A percentile compares a stretch with the other conserved stretches of the same genome.
Evolutionary conservation across 2,113 vertebrate species (phyloP).

Genomic region (Salminus brasiliensis): DNA sequence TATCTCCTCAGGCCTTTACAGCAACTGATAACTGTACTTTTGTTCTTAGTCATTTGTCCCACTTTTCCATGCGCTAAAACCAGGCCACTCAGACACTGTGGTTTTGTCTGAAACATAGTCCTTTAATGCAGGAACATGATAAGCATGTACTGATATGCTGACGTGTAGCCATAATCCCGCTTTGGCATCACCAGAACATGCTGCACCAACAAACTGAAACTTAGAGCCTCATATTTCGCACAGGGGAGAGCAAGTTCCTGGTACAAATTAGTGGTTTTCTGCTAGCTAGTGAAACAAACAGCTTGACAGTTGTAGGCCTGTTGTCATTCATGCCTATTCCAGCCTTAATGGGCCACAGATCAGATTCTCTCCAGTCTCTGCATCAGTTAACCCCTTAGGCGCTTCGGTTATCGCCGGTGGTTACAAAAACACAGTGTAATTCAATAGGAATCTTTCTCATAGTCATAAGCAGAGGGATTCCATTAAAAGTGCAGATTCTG

Average conservation of each 20-base stretch:
- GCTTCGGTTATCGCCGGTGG: no score
- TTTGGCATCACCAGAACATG: neutral
- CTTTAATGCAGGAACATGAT: neutral
- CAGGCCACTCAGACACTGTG: neutral
- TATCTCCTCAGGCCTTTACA: conserved; percentile 14
- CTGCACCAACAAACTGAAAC: neutral
- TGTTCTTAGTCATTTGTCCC: neutral
- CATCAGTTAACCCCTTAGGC: no score
- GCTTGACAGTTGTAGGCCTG: neutral
- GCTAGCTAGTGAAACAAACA: neutral
- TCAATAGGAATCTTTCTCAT: no score
- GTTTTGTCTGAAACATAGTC: neutral
- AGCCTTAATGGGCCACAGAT: neutral
- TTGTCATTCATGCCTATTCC: neutral
- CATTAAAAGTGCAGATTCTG: no score
- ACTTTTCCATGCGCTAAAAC: neutral
- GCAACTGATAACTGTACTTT: neutral
- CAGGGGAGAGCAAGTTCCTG: neutral
- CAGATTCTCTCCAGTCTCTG: no score
- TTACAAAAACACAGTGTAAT: no score
- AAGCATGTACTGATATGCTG: neutral
- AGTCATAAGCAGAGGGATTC: no score
- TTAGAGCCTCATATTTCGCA: neutral
- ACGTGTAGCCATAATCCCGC: neutral
- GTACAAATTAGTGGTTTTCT: neutral